Conservation (phyloP, 35 echinoderm and acorn worm genomes). For the Hemicentrotus pulcherrimus region DNA sequence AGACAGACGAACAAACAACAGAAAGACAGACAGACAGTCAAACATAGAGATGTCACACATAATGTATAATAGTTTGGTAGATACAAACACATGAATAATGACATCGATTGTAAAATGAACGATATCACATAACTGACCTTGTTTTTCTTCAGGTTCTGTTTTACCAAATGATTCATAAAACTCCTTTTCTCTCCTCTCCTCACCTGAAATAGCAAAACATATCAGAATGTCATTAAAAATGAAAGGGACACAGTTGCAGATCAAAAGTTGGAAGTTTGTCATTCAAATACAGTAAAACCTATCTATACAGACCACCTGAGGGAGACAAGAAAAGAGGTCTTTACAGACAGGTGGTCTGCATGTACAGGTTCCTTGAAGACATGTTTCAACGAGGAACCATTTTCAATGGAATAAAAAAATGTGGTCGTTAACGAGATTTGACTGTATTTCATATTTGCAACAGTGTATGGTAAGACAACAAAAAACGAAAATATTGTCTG, state of each 20-base stretch:
- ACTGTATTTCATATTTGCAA: too few species aligned
- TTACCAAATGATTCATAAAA: conserved; percentile 88
- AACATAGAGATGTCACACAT: background rate
- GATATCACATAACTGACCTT: conserved; percentile 47
- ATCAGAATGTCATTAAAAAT: background rate
- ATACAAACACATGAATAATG: background rate
- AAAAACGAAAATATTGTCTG: too few species aligned
- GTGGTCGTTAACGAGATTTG: too few species aligned
- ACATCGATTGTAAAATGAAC: background rate
- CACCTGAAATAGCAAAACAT: conserved; percentile 46
- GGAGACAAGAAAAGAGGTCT: too few species aligned
- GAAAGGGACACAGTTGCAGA: background rate
- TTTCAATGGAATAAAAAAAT: too few species aligned
- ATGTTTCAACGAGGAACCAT: too few species aligned
- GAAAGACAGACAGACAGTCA: background rate
- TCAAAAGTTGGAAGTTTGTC: background rate
- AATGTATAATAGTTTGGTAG: background rate
- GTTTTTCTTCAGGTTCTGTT: conserved; percentile 83
- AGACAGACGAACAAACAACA: background rate
- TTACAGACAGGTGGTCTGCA: too few species aligned
- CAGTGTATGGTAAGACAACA: too few species aligned
- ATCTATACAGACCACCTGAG: background rate
- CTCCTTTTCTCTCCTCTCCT: conserved; percentile 63
- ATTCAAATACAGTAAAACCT: background rate
- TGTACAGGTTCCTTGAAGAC: too few species aligned